Evolutionary conservation across 2,797 vertebrate species (phyloP).

Genomic region (Hoplostethus mediterraneus): DNA sequence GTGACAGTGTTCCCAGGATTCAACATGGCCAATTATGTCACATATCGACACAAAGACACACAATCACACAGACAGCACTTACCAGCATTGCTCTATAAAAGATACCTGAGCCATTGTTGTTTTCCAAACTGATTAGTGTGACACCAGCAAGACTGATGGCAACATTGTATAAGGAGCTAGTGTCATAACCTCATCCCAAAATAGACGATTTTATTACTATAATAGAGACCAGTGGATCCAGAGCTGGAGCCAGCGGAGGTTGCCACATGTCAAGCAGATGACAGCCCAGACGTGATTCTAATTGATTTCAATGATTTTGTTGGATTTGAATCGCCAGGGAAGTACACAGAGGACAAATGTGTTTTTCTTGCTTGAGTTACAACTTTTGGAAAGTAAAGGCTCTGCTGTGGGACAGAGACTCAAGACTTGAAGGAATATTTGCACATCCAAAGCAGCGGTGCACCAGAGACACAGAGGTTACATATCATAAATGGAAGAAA

Average conservation of each 20-base stretch:
- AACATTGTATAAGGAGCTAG: slow-evolving; percentile 26
- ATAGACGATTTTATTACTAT: slow-evolving; percentile 67
- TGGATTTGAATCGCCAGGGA: slow-evolving; percentile 66
- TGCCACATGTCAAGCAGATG: slow-evolving; percentile 67
- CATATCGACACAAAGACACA: slow-evolving; percentile 38
- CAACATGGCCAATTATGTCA: slow-evolving; percentile 37
- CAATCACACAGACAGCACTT: slow-evolving; percentile 32
- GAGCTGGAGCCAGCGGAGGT: slow-evolving; percentile 51
- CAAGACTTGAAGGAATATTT: slow-evolving; percentile 44
- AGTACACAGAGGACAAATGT: slow-evolving; percentile 35
- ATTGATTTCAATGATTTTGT: slow-evolving; percentile 84
- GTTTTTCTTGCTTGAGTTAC: slow-evolving; percentile 37
- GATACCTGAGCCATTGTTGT: slow-evolving; percentile 41
- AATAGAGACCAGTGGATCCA: slow-evolving; percentile 57
- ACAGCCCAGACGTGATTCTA: slow-evolving; percentile 80
- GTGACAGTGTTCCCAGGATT: slow-evolving; percentile 19
- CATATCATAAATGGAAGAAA: slow-evolving; percentile 40
- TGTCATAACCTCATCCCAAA: slow-evolving; percentile 58
- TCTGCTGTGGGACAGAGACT: slow-evolving; percentile 26
- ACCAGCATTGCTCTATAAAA: slow-evolving; percentile 19
- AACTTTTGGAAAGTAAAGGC: slow-evolving; percentile 46
- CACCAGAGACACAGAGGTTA: slow-evolving; percentile 25
- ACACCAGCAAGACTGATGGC: slow-evolving; percentile 37
- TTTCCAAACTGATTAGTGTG: slow-evolving; percentile 54
- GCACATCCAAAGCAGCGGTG: slow-evolving; percentile 49